Conservation (phyloP, 2,113 vertebrate species). For the Rutilus rutilus region DNA sequence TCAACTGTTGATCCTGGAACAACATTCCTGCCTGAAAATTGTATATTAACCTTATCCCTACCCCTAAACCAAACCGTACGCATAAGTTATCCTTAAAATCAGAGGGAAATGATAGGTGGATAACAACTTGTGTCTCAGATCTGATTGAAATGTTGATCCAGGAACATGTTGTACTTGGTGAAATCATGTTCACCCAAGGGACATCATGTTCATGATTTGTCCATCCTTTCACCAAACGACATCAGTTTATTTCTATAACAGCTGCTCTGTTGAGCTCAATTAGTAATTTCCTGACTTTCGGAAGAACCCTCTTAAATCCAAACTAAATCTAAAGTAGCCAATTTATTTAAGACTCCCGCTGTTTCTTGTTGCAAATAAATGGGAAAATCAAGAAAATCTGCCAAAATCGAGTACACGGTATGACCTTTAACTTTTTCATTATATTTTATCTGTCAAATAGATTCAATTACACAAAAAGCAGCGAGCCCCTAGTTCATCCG, state of each 20-base stretch:
- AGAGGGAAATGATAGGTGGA: no score
- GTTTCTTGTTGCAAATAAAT: conserved; percentile 14
- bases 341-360: conserved; percentile 21
- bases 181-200: no score
- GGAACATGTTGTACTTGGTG: no score
- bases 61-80: no score
- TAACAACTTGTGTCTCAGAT: no score
- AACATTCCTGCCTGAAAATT: no score
- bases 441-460: background rate
- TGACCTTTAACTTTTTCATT: conserved; percentile 1
- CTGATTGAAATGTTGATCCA: no score
- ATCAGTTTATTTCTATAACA: conserved; percentile 39
- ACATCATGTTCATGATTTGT: conserved; percentile 18
- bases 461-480: conserved; percentile 10
- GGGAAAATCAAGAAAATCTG: background rate
- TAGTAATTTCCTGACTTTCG: conserved; percentile 22
- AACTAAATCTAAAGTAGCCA: conserved; percentile 23
- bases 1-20: no score
- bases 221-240: conserved; percentile 23
- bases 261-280: conserved; percentile 38
- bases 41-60: no score
- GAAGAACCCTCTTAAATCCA: conserved; percentile 16
- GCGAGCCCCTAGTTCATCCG: conserved; percentile 1
- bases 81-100: no score
- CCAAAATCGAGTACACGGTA: background rate